These are phyloP conservation scores for Saturnia japonica DNA, from an alignment of 2,888 invertebrate species.

Conservation along the genomic window DNA sequence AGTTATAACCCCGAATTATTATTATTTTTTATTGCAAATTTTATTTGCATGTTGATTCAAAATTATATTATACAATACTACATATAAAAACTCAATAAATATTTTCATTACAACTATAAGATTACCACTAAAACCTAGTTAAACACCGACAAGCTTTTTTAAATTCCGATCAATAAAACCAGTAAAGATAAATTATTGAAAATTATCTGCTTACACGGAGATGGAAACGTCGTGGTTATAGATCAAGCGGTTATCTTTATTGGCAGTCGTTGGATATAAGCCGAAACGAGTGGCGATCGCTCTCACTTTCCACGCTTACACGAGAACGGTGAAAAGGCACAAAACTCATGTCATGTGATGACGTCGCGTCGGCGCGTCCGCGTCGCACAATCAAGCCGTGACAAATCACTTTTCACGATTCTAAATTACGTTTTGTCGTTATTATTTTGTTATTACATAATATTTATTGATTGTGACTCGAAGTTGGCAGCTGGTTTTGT, in stretches of 20 bases:
- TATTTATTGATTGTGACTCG: neutral
- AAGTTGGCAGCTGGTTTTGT: too few relatives aligned
- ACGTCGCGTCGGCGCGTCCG: too few relatives aligned
- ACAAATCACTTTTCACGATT: neutral
- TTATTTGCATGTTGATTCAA: too few relatives aligned
- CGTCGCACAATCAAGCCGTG: neutral
- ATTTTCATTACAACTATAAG: too few relatives aligned
- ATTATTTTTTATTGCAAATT: too few relatives aligned
- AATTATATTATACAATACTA: too few relatives aligned
- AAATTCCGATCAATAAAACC: too few relatives aligned
- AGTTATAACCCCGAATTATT: too few relatives aligned
- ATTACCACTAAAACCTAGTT: too few relatives aligned
- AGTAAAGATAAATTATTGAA: neutral
- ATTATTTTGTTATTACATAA: conserved; percentile 18
- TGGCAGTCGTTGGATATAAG: neutral
- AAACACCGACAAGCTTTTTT: too few relatives aligned
- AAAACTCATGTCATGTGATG: neutral
- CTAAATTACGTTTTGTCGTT: neutral
- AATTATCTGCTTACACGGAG: neutral
- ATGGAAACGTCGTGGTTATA: neutral
- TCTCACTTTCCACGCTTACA: conserved; percentile 6
- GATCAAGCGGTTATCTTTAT: neutral
- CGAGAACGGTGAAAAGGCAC: conserved; percentile 10
- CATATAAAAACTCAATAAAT: too few relatives aligned
- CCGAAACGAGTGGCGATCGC: neutral